Evolutionary conservation across 2,888 invertebrate species (phyloP), one percentile per base, ranked within the genome.

Genomic region (Drosophila setosimentum): DNA sequence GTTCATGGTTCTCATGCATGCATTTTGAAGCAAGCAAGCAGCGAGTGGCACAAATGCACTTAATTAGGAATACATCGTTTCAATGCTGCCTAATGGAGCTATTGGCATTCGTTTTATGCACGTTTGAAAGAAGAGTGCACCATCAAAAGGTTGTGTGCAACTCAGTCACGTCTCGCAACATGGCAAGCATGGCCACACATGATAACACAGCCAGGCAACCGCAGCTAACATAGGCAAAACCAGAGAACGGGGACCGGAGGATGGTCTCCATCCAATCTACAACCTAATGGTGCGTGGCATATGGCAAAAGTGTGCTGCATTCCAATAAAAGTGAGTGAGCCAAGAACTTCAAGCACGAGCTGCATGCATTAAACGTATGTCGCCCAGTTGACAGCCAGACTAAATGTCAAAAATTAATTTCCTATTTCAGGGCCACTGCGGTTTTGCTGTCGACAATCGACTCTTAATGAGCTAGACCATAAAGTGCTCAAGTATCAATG

Each of bases 301-400:
- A 83, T 80, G 81, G 78, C 71, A 68, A 72, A 66, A 80, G 78
- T 73, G 85, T 53, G 32, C 65, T 72, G 91, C 89, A 90, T 90
- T 86, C 65, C 68, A 90, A 89, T 90, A 78, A 89, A 89, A 78
- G 57, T 58, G 68, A 66, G 51, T 55, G 76, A 71, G 62, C 27
- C 58, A 71, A 68, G 40, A 66, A 73, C 82, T 83, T 68, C 32
- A 10, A 48, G 60, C 58, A 51, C 27, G 51, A 33, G 30, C 30
- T 53, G 68, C 48, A 62, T 61, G 51, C 55, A 48, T 45, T 32
- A 35, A 18, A 7, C 57, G 40, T 21, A 27, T 57, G 54, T 42
- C 48, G 35, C 11, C 30, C 16, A 37, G 24, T n/a, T 35, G 18
- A 18, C 53, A 53, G 24, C 42, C 42, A 30, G 13, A 35, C 18